A percentile compares a stretch with the other conserved stretches of the same genome.
These are phyloP conservation scores for Bhutanitis thaidina DNA, from an alignment of 2,888 invertebrate species.

Conservation along the genomic window DNA sequence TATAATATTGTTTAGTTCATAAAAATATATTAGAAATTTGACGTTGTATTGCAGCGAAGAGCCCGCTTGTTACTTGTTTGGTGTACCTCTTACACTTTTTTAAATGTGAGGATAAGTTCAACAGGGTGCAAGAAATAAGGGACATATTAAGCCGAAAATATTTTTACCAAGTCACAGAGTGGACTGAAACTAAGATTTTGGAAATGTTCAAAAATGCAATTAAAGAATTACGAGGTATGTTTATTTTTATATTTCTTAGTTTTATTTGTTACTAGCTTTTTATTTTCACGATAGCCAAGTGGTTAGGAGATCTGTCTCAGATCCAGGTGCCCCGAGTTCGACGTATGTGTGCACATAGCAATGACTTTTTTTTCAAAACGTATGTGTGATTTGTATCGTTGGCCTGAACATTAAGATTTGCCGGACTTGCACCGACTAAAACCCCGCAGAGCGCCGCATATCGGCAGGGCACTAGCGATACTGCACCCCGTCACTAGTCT, in stretches of 20 bases:
- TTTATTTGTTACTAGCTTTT: too few species aligned
- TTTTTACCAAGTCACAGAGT: conserved; percentile 55
- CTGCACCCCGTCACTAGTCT: too few species aligned
- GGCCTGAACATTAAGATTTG: too few species aligned
- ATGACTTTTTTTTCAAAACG: too few species aligned
- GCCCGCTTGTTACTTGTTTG: conserved; percentile 56
- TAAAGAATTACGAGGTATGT: conserved; percentile 49
- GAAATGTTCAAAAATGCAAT: conserved; percentile 54
- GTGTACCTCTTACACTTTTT: conserved; percentile 68
- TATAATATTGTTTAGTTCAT: conserved; percentile 20
- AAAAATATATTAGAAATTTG: neutral
- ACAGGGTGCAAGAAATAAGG: conserved; percentile 53
- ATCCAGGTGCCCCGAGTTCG: too few species aligned
- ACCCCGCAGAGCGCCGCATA: too few species aligned
- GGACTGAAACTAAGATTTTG: conserved; percentile 62
- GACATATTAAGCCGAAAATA: conserved; percentile 50
- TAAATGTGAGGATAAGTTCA: conserved; percentile 56
- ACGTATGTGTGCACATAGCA: too few species aligned
- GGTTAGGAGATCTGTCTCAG: too few species aligned
- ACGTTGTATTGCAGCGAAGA: conserved; percentile 52
- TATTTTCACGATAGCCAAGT: too few species aligned
- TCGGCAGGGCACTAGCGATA: too few species aligned
- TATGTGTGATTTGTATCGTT: too few species aligned
- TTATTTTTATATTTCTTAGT: neutral
- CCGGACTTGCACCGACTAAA: too few species aligned